Percentiles rank a stretch among this genome's conserved stretches.
Evolutionary conservation across 2,113 vertebrate genomes (phyloP).

Genomic region (Oncorhynchus gorbuscha): DNA sequence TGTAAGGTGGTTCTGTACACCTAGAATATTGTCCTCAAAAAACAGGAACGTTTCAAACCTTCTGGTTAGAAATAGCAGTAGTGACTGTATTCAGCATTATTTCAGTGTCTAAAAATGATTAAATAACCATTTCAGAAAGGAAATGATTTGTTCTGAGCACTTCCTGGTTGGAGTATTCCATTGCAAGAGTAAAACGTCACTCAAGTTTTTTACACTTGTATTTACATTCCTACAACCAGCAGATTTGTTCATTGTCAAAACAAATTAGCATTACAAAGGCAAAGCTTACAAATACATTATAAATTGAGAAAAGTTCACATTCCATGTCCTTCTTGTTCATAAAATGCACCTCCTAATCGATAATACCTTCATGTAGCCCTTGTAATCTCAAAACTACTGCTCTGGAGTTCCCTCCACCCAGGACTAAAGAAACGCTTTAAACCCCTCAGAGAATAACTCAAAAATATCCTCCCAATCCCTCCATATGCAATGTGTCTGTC

Average conservation of each 20-base stretch:
- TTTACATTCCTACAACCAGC: constrained; percentile 36
- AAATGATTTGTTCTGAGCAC: constrained; percentile 10
- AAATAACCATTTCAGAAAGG: neutral
- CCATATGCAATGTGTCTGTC: neutral
- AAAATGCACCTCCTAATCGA: constrained; percentile 29
- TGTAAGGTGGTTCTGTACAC: neutral
- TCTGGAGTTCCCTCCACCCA: neutral
- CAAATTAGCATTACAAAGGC: constrained; percentile 42
- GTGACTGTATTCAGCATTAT: neutral
- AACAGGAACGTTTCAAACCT: constrained; percentile 12
- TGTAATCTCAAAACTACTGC: neutral
- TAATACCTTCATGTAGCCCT: constrained; percentile 1
- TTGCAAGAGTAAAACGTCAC: constrained; percentile 34
- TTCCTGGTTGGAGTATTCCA: constrained; percentile 13
- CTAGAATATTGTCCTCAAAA: neutral
- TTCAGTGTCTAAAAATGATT: too few relatives aligned
- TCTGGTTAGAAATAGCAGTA: constrained; percentile 15
- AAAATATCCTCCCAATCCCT: neutral
- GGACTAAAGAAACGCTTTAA: neutral
- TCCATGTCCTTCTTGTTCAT: constrained; percentile 9
- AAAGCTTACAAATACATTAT: constrained; percentile 6
- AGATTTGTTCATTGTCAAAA: constrained; percentile 47
- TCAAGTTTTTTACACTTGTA: constrained; percentile 1
- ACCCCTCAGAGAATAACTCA: neutral
- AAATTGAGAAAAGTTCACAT: neutral